These are phyloP conservation scores for Holacanthus passer DNA, from an alignment of 2,113 vertebrate genomes.

Conservation along the genomic window DNA sequence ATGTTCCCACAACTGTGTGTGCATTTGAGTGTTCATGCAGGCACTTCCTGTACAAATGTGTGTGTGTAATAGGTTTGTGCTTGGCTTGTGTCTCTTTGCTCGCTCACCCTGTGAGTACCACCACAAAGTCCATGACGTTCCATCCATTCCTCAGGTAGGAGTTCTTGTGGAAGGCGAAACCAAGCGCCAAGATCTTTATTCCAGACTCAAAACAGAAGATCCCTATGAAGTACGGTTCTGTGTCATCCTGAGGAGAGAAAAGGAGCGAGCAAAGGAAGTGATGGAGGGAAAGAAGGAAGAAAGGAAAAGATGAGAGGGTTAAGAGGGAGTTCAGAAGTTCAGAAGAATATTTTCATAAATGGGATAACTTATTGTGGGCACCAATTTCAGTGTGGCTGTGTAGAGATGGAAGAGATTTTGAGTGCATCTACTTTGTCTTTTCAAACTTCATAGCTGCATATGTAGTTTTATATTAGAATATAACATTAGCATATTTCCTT, in stretches of 20 bases:
- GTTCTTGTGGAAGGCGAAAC: slow-evolving; percentile 82
- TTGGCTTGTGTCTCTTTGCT: background rate
- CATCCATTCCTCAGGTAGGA: slow-evolving; percentile 81
- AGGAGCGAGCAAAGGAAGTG: background rate
- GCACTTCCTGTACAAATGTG: background rate
- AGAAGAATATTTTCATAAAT: slow-evolving; percentile 1
- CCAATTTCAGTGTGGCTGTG: background rate
- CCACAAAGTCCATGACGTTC: slow-evolving; percentile 83
- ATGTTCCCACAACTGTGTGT: background rate
- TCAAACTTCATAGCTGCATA: background rate
- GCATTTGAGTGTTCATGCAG: background rate
- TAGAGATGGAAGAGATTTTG: background rate
- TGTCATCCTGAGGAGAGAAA: slow-evolving; percentile 71
- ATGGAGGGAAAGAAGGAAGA: background rate
- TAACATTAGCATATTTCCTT: background rate
- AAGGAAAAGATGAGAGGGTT: background rate
- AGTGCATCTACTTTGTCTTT: background rate
- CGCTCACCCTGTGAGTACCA: slow-evolving; percentile 80
- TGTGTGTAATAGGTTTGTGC: background rate
- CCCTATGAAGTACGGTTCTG: slow-evolving; percentile 82
- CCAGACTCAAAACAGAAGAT: slow-evolving; percentile 83
- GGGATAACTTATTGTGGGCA: background rate
- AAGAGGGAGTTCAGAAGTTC: background rate
- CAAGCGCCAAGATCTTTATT: slow-evolving; percentile 81
- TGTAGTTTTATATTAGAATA: background rate